Evolutionary conservation across 2,113 vertebrate genomes (phyloP).

Genomic region (Paradisaea rubra): DNA sequence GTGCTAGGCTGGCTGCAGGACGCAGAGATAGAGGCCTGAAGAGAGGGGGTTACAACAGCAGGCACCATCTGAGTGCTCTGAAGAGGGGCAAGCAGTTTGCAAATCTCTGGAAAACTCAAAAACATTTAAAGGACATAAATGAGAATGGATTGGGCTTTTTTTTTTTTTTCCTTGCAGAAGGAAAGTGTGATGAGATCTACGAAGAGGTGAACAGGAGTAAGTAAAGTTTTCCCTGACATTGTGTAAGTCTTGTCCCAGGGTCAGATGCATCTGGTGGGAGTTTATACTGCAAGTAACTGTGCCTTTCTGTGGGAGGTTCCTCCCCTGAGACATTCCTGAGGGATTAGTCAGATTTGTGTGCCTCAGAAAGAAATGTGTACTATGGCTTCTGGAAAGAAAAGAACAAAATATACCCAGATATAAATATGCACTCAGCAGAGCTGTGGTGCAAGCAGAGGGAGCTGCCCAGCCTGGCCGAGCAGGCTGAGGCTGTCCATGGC

Average conservation of each 20-base stretch:
- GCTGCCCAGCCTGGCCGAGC: not conserved
- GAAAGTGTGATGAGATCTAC: conserved; percentile 67
- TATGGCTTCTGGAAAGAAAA: not conserved
- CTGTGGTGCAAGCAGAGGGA: not conserved
- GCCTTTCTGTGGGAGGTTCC: conserved; percentile 20
- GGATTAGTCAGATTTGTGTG: not conserved
- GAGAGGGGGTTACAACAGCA: conserved; percentile 71
- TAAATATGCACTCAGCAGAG: not conserved
- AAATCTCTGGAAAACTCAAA: not conserved
- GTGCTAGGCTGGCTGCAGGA: conserved; percentile 69
- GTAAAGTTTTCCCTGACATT: conserved; percentile 54
- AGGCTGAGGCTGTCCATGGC: not conserved
- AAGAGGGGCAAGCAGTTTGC: conserved; percentile 38
- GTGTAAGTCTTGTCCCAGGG: not conserved
- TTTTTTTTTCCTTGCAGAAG: conserved; percentile 38
- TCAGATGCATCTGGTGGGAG: not conserved
- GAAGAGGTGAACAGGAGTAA: conserved; percentile 70
- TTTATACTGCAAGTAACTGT: not conserved
- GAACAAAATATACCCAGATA: not conserved
- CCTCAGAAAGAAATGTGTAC: not conserved
- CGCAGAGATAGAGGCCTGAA: conserved; percentile 73
- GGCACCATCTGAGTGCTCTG: conserved; percentile 63
- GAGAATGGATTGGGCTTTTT: not conserved
- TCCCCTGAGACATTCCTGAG: not conserved
- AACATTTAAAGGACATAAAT: not conserved